These are phyloP conservation scores for Muraenolepis orangiensis DNA, from an alignment of 2,797 vertebrate species.

Conservation along the genomic window DNA sequence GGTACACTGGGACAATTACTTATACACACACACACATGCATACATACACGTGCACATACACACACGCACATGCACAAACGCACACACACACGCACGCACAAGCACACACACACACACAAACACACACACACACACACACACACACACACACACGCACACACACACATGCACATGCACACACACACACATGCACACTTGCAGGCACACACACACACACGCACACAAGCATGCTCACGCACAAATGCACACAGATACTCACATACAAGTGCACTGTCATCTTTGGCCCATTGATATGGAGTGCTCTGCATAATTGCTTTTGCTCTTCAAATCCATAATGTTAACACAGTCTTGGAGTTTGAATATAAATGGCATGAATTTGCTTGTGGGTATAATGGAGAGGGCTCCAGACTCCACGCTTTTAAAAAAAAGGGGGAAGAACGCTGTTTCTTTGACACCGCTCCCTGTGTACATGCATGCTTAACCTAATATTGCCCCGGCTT, in stretches of 20 bases:
- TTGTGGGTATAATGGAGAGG: slow-evolving; percentile 44
- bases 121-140: slow-evolving; percentile 1
- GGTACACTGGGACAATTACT: not conserved
- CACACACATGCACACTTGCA: too few species aligned
- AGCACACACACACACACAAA: slow-evolving; percentile 10
- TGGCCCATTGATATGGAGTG: slow-evolving; percentile 23
- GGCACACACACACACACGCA: not conserved
- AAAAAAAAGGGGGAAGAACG: slow-evolving; percentile 12
- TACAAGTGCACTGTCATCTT: slow-evolving; percentile 9
- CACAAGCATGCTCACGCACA: slow-evolving; percentile 1
- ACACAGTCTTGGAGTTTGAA: slow-evolving; percentile 51
- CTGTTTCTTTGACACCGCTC: slow-evolving; percentile 14
- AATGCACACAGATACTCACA: slow-evolving; percentile 1
- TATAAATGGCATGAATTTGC: slow-evolving; percentile 46
- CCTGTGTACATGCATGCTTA: slow-evolving; percentile 5
- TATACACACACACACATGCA: too few species aligned
- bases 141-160: slow-evolving; percentile 7
- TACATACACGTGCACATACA: not conserved
- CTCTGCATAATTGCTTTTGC: slow-evolving; percentile 46
- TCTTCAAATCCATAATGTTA: slow-evolving; percentile 49
- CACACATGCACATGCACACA: not conserved
- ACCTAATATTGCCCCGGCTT: slow-evolving; percentile 49
- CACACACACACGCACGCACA: slow-evolving; percentile 3
- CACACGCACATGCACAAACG: not conserved
- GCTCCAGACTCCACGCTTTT: not conserved